Evolutionary conservation across 2,888 invertebrate genomes (phyloP), one percentile per base, ranked within the genome.

Genomic region (Heliconius cydno): DNA sequence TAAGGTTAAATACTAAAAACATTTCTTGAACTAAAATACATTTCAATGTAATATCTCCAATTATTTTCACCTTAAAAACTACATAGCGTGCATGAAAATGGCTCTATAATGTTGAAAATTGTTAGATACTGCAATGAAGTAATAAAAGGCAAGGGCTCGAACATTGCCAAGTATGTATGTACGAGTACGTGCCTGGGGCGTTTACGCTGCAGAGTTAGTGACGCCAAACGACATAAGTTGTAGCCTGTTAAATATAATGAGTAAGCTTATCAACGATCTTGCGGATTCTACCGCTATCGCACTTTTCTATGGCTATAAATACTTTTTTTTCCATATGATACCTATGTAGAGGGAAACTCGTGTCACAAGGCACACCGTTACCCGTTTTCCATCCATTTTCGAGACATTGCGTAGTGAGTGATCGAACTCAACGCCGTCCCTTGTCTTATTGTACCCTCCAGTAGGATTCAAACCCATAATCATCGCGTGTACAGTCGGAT

Each of bases 221-320:
- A 79, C 60, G 79, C 66, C 80, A 80, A 73, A 68, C 60, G 76
- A 82, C 81, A 80, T 82, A 80, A 81, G 77, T 82, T 76, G 19
- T 77, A 60, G 77, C 81, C 77, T 77, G 81, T 81, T 82, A 77
- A 81, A 82, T 82, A 79, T 81, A 81, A 82, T 79, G 79, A 76
- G 77, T 65, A 52, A 76, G 81, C 80, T 81, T 82, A 81, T 82
- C 80, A 76, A 72, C 74, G 73, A 79, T 77, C 81, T 78, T 71
- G 80, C 28, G 70, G 79, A 67, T 70, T 82, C 76, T 80, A 79
- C 77, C 80, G 76, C 66, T 77, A 81, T 72, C 70, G 57, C 60
- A 65, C 2, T 65, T 65, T 28, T 65, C 25, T 65, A n/a, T 60
- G n/a, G 10, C 12, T 60, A 60, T 60, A 60, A 2, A 30, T 3